These are phyloP conservation scores for Abramis brama DNA, from an alignment of 2,113 vertebrate species.

Conservation along the genomic window DNA sequence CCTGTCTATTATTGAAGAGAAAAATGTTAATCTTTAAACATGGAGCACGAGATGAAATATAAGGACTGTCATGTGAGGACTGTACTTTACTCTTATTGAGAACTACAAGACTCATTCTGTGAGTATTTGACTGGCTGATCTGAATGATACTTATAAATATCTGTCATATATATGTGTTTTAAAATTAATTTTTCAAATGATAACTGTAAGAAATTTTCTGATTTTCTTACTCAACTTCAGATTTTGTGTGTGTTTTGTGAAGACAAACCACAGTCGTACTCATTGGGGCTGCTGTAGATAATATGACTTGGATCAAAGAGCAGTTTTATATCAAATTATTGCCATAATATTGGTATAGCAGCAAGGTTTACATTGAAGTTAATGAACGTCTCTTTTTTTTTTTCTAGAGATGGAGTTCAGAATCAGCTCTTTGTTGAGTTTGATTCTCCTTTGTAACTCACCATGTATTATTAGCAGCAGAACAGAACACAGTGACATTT, in stretches of 20 bases:
- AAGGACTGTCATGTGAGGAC: conserved; percentile 71
- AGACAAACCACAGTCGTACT: not conserved
- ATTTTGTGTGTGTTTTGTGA: not conserved
- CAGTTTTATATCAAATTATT: not conserved
- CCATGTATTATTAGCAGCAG: not conserved
- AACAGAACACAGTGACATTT: not conserved
- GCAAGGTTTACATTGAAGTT: not conserved
- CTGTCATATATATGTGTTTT: not conserved
- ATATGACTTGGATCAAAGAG: not conserved
- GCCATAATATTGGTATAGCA: not conserved
- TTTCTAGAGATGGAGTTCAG: conserved; percentile 16
- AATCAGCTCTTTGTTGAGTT: not conserved
- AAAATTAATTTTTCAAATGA: not conserved
- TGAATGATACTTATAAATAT: too few species aligned
- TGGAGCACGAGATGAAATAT: conserved; percentile 54
- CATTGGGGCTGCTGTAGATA: not conserved
- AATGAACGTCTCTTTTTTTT: not conserved
- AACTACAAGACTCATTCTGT: not conserved
- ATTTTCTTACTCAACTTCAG: not conserved
- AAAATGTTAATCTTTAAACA: conserved; percentile 78
- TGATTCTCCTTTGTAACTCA: conserved; percentile 31
- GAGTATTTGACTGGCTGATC: not conserved
- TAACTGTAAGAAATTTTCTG: not conserved
- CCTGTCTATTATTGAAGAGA: conserved; percentile 23
- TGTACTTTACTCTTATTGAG: conserved; percentile 70